Evolutionary conservation across 2,113 vertebrate genomes (phyloP).

Genomic region (Chascanopsetta lugubris): DNA sequence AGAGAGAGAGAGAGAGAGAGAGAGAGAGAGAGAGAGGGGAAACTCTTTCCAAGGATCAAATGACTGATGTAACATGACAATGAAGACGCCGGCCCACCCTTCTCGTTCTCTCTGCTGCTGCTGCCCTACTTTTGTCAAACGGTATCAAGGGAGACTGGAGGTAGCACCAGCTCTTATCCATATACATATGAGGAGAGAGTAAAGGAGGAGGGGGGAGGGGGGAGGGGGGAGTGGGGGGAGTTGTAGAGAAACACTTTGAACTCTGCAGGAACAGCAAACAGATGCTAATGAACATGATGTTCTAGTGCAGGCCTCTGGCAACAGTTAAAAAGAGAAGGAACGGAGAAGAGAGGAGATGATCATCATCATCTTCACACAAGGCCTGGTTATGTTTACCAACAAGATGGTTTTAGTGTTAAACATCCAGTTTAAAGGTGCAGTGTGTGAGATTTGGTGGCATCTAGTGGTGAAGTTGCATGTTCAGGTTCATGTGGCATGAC

Average conservation of each 20-base stretch:
- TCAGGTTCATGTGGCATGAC: no score
- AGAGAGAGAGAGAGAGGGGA: constrained; percentile 31
- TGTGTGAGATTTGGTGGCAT: no score
- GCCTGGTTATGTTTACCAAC: constrained; percentile 13
- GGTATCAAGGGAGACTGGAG: constrained; percentile 48
- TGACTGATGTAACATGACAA: constrained; percentile 52
- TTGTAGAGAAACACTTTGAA: constrained; percentile 69
- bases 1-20: constrained; percentile 28
- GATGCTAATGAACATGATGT: constrained; percentile 77
- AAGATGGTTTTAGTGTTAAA: constrained; percentile 16
- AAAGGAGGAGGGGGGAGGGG: no score
- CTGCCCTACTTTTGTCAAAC: constrained; percentile 68
- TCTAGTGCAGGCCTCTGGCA: constrained; percentile 64
- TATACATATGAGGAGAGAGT: constrained; percentile 50
- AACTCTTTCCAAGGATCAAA: constrained; percentile 36
- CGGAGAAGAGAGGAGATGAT: constrained; percentile 33
- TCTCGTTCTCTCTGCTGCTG: constrained; percentile 61
- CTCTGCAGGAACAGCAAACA: constrained; percentile 67
- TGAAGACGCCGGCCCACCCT: constrained; percentile 55
- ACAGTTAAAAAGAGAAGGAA: constrained; percentile 53
- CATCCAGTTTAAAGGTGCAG: no score
- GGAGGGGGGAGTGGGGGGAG: no score
- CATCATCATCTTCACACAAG: constrained; percentile 23
- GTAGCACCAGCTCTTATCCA: constrained; percentile 62
- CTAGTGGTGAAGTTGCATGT: no score